These are phyloP conservation scores for Struthio camelus DNA, from an alignment of 2,113 vertebrate genomes.

Conservation along the genomic window DNA sequence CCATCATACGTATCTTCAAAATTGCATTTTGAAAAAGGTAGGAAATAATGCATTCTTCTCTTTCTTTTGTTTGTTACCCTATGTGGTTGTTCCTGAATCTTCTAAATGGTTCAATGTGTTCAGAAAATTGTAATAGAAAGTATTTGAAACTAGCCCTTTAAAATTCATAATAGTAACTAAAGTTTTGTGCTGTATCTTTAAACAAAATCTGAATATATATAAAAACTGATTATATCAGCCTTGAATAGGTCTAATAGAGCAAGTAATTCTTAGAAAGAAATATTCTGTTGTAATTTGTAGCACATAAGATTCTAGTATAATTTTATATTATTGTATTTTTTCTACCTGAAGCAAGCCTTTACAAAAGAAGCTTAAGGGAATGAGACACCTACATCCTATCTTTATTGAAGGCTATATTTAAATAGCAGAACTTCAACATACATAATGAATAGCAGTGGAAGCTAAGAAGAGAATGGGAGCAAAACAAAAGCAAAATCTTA, in stretches of 20 bases:
- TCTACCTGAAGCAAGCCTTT: not conserved
- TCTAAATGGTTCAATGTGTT: not conserved
- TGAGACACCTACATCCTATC: not conserved
- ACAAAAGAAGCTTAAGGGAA: not conserved
- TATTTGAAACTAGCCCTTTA: not conserved
- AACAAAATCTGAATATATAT: not conserved
- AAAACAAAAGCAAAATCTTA: not conserved
- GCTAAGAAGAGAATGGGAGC: not conserved
- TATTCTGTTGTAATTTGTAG: not conserved
- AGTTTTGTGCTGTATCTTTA: not conserved
- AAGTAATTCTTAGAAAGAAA: not conserved
- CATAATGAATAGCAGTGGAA: not conserved
- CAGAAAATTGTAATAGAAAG: not conserved
- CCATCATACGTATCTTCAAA: not conserved
- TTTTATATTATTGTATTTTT: not conserved
- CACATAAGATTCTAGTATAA: not conserved
- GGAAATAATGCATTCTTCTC: not conserved
- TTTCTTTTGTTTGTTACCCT: not conserved
- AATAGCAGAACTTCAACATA: not conserved
- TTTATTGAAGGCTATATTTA: not conserved
- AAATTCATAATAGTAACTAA: rapidly evolving
- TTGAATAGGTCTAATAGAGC: not conserved
- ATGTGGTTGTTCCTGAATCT: not conserved
- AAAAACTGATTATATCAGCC: not conserved
- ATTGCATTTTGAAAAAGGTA: not conserved